phyloP scores from a whole-genome alignment of 2,888 invertebrate genomes.

The Agonum fuliginosum region DNA sequence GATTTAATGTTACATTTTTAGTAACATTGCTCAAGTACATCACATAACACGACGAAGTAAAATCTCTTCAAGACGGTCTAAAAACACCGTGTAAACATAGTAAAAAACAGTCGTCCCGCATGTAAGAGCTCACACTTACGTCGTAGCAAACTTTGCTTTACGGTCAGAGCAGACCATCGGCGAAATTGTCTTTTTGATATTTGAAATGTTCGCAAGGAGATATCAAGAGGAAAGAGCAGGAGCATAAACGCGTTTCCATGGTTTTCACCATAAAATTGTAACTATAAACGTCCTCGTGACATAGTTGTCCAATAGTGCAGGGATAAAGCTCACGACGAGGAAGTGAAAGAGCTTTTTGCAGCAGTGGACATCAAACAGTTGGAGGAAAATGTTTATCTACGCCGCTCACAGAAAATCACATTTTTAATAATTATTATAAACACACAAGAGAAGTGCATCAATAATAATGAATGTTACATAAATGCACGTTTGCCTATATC shows the following conservation, averaged over 20 bases:
- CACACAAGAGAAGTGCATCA: no score
- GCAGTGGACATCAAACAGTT: no score
- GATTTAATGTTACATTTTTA: no score
- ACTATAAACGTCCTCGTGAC: slow-evolving; percentile 35
- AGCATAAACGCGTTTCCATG: slow-evolving; percentile 42
- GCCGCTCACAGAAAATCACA: no score
- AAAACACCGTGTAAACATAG: slow-evolving; percentile 4
- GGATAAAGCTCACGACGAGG: background rate
- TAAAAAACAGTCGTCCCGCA: background rate
- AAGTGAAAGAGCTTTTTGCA: background rate
- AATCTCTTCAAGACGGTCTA: background rate
- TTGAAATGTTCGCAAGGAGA: slow-evolving; percentile 41
- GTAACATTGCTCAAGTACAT: no score
- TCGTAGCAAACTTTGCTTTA: slow-evolving; percentile 40
- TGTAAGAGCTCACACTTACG: background rate
- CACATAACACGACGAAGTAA: no score
- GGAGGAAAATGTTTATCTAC: no score
- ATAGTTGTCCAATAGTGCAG: slow-evolving; percentile 20
- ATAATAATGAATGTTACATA: no score
- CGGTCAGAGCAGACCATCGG: slow-evolving; percentile 41
- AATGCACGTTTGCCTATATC: no score
- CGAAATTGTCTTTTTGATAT: slow-evolving; percentile 52
- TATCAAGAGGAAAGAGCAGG: no score
- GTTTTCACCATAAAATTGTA: slow-evolving; percentile 30
- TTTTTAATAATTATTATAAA: no score